Conservation (phyloP, 2,113 vertebrate genomes). For the Plestiodon gilberti region DNA sequence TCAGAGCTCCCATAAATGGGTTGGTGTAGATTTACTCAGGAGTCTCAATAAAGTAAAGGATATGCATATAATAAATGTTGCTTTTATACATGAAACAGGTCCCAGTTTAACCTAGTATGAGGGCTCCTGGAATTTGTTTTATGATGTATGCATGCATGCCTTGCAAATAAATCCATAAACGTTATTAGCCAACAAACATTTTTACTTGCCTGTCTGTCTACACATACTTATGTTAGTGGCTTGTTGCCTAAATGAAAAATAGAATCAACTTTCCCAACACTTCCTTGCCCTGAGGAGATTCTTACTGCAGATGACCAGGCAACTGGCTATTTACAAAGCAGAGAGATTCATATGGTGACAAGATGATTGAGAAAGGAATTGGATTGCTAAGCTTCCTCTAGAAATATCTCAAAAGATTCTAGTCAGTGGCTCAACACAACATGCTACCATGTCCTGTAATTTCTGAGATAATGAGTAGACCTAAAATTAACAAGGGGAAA, state of each 20-base stretch:
- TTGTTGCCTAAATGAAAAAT: not conserved
- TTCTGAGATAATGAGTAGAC: not conserved
- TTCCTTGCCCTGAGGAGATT: not conserved
- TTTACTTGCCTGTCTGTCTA: not conserved
- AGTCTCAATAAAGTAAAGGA: not conserved
- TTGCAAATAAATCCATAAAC: not conserved
- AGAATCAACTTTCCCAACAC: not conserved
- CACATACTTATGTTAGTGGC: not conserved
- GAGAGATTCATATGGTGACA: not conserved
- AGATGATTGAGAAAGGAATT: not conserved
- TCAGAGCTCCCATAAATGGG: conserved; percentile 14
- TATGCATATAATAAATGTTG: not conserved
- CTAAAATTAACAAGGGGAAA: not conserved
- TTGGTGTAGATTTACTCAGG: rapidly evolving
- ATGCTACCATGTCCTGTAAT: not conserved
- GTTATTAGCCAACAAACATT: not conserved
- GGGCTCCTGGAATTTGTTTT: not conserved
- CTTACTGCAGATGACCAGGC: not conserved
- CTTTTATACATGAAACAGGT: not conserved
- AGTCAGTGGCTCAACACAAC: not conserved
- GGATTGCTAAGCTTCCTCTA: not conserved
- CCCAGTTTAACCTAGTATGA: not conserved
- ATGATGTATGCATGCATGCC: too few relatives aligned
- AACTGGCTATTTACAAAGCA: not conserved
- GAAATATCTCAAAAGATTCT: not conserved